Conservation (phyloP, 1,140 invertebrate species). For the Spodoptera litura region DNA sequence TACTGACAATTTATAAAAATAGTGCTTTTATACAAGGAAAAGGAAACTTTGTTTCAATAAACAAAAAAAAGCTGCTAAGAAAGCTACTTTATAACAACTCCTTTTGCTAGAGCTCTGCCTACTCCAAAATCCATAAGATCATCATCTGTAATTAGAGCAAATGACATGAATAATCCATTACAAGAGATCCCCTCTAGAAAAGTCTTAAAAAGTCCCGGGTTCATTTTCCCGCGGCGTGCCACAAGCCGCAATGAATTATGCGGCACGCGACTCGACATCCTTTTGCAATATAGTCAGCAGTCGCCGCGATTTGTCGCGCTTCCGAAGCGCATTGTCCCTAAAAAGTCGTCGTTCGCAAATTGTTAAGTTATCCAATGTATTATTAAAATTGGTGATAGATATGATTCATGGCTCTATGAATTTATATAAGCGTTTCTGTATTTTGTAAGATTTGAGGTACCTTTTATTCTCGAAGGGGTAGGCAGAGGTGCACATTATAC, state of each 20-base stretch:
- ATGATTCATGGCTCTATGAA: too few species aligned
- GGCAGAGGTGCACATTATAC: too few species aligned
- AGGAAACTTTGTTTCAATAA: too few species aligned
- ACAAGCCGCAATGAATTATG: constrained; percentile 49
- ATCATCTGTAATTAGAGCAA: constrained; percentile 40
- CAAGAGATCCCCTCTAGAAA: constrained; percentile 31
- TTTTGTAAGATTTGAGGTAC: too few species aligned
- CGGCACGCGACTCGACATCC: constrained; percentile 62
- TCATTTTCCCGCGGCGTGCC: constrained; percentile 36
- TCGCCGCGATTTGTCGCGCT: constrained; percentile 60
- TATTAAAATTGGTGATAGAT: not conserved
- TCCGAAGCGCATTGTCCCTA: constrained; percentile 47
- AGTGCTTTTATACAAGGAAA: too few species aligned
- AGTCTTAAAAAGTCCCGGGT: constrained; percentile 29
- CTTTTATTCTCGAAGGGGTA: too few species aligned
- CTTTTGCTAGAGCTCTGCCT: not conserved
- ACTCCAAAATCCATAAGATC: constrained; percentile 13
- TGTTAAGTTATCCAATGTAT: constrained; percentile 30
- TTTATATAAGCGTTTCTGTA: too few species aligned
- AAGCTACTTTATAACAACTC: too few species aligned
- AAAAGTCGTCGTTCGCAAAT: constrained; percentile 44
- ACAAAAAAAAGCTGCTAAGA: too few species aligned
- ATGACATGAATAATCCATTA: constrained; percentile 57
- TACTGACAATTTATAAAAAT: too few species aligned
- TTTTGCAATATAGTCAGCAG: constrained; percentile 60